Conservation (phyloP, 2,888 invertebrate genomes). For the Neocrepidodera transversa region DNA sequence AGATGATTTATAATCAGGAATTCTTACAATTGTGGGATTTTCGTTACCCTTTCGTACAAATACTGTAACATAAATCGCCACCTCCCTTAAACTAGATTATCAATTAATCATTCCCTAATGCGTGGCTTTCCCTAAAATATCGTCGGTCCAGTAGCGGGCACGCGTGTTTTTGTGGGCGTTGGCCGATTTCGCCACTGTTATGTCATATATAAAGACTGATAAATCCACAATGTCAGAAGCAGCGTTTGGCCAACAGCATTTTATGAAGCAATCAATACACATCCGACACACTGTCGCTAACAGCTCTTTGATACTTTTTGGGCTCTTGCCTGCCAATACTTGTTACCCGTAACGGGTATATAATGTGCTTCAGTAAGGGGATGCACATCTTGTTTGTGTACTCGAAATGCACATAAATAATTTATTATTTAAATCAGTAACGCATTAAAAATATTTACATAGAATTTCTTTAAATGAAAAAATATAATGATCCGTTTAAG, state of each 20-base stretch:
- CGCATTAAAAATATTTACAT: too few species aligned
- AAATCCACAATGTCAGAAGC: slow-evolving; percentile 58
- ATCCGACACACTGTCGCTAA: slow-evolving; percentile 59
- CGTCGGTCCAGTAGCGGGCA: neutral
- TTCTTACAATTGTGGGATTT: too few species aligned
- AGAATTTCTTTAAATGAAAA: too few species aligned
- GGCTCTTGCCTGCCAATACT: neutral
- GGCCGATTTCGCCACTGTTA: slow-evolving; percentile 25
- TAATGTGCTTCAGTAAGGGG: neutral
- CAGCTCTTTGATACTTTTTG: slow-evolving; percentile 42
- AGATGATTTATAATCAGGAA: too few species aligned
- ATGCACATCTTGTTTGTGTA: too few species aligned
- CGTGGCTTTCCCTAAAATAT: neutral
- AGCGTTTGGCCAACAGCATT: slow-evolving; percentile 57
- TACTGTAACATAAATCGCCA: too few species aligned
- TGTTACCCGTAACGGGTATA: neutral
- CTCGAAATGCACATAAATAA: too few species aligned
- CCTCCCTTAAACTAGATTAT: neutral
- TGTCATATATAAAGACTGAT: slow-evolving; percentile 57
- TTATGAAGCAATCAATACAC: slow-evolving; percentile 60
- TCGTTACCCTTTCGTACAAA: too few species aligned
- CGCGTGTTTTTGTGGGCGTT: slow-evolving; percentile 55
- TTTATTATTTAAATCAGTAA: too few species aligned
- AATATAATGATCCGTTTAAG: too few species aligned
- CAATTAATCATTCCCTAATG: slow-evolving; percentile 6